phyloP scores from a whole-genome alignment of 2,797 vertebrate genomes.

The Heterohyrax brucei region DNA sequence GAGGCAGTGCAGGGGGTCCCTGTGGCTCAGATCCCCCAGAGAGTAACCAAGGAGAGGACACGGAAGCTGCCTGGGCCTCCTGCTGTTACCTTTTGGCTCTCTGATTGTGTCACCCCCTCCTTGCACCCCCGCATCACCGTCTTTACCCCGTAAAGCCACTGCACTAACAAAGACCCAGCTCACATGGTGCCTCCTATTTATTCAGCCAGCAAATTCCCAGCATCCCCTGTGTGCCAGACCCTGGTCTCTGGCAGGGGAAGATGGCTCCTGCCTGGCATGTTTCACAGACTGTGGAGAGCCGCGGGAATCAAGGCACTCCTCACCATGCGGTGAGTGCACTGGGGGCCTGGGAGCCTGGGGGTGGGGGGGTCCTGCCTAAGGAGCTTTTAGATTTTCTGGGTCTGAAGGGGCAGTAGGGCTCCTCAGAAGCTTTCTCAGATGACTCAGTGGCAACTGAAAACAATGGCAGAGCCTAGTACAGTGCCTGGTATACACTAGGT shows the following conservation, averaged over 20 bases:
- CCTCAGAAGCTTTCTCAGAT: too few relatives aligned
- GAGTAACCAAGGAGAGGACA: too few relatives aligned
- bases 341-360: not conserved
- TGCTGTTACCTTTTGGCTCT: not conserved
- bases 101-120: rapidly evolving
- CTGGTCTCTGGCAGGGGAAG: not conserved
- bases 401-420: too few relatives aligned
- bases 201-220: not conserved
- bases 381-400: not conserved
- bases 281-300: not conserved
- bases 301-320: not conserved
- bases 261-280: not conserved
- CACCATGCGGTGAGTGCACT: rapidly evolving
- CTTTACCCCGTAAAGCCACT: not conserved
- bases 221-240: rapidly evolving
- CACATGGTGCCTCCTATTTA: not conserved
- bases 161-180: not conserved
- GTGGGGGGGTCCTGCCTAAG: not conserved
- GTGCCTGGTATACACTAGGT: not conserved
- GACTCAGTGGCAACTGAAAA: too few relatives aligned
- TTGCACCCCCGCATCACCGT: not conserved
- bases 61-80: not conserved
- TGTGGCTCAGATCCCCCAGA: not conserved
- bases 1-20: not conserved
- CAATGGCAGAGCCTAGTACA: not conserved